These are phyloP conservation scores for Cyanoramphus novaezelandiae DNA, from an alignment of 2,113 vertebrate genomes.

Conservation along the genomic window DNA sequence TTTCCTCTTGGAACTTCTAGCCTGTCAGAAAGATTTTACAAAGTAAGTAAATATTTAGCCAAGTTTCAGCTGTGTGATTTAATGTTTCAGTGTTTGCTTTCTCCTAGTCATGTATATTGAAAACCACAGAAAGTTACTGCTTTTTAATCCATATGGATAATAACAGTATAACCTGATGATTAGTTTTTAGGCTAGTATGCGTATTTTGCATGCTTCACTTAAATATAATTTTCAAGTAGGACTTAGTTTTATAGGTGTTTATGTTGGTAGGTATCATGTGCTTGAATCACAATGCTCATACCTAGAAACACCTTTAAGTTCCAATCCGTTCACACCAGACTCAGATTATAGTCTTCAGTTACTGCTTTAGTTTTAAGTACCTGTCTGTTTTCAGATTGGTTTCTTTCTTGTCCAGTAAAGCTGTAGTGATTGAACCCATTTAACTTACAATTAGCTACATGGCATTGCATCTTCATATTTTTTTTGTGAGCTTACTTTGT, in stretches of 20 bases:
- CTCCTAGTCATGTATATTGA: neutral
- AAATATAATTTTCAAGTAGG: neutral
- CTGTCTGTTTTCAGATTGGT: neutral
- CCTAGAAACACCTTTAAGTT: neutral
- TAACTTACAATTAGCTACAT: neutral
- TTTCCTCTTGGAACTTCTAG: constrained; percentile 91
- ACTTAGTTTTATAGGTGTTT: neutral
- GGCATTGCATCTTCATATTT: neutral
- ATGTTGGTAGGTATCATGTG: neutral
- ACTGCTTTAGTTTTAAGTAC: neutral
- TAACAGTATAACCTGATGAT: neutral
- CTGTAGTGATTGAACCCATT: neutral
- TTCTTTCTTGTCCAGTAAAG: neutral
- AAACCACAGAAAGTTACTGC: neutral
- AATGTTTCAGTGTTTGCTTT: neutral
- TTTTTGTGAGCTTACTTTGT: neutral
- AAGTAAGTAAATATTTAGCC: constrained; percentile 75
- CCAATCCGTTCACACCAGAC: neutral
- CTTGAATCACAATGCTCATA: neutral
- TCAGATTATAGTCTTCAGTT: neutral
- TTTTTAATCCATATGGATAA: neutral
- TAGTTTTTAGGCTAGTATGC: neutral
- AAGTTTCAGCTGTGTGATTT: neutral
- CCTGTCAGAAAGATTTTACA: constrained; percentile 95
- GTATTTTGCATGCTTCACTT: neutral